Base-by-base conservation (phyloP, 2,888 invertebrate genomes). In the Malachius bipustulatus region DNA sequence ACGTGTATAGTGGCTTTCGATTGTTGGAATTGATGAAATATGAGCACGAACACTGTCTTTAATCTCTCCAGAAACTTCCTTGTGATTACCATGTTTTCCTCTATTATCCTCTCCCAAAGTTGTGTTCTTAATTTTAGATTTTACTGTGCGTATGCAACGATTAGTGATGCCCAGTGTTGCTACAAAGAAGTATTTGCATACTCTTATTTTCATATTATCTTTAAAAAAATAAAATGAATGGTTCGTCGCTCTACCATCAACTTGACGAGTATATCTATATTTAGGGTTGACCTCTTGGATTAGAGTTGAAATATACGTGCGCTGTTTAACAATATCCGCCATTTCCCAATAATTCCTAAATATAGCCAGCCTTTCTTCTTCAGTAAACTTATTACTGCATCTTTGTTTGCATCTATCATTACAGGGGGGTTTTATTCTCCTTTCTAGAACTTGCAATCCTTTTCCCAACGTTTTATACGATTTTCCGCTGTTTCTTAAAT, bases 1-100 rank as follows among this genome's bases (percentile, higher is more conserved):
- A n/a, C n/a, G n/a, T n/a, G n/a, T n/a, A n/a, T n/a, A n/a, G n/a
- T n/a, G n/a, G n/a, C n/a, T n/a, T n/a, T n/a, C n/a, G n/a, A n/a
- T n/a, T n/a, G n/a, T n/a, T n/a, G n/a, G n/a, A n/a, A n/a, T n/a
- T n/a, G n/a, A n/a, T 33, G 47, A 36, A 13, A 50, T 47, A 32
- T 45, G 46, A n/a, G 37, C 16, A 24, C 36, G 33, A 19, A 46
- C 38, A 14, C 39, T 41, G 32, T 14, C n/a, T 11, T 4, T 19
- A 30, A 16, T 8, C 16, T 12, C 12, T 9, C 9, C 15, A 14
- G 14, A 15, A 3, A 32, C 14, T n/a, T 32, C 16, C n/a, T 6
- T n/a, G 12, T 32, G 32, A 16, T 15, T 24, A 10, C 9, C 9
- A 12, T 32, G 32, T 12, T 16, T n/a, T 32, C 32, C 32, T n/a